phyloP scores from a whole-genome alignment of 2,113 vertebrate species.

The human region GRCh38 chr1:200280501-200281000 shows the following conservation, averaged over 20 bases:
- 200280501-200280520: not conserved
- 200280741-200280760: too few species aligned
- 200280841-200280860: too few species aligned
- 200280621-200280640: not conserved
- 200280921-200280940: not conserved
- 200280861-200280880: not conserved
- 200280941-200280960: not conserved
- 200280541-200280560: not conserved
- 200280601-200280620: not conserved
- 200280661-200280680: not conserved
- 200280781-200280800: fast-evolving
- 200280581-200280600: not conserved
- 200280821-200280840: not conserved
- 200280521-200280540: not conserved
- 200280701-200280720: not conserved
- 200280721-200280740: not conserved
- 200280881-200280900: not conserved
- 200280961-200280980: not conserved
- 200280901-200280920: not conserved
- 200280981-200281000: not conserved
- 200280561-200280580: not conserved
- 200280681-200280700: not conserved
- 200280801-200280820: not conserved
- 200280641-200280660: not conserved
- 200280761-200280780: not conserved